phyloP scores from a whole-genome alignment of 2,888 invertebrate genomes.

The Netelia fuscicornis region DNA sequence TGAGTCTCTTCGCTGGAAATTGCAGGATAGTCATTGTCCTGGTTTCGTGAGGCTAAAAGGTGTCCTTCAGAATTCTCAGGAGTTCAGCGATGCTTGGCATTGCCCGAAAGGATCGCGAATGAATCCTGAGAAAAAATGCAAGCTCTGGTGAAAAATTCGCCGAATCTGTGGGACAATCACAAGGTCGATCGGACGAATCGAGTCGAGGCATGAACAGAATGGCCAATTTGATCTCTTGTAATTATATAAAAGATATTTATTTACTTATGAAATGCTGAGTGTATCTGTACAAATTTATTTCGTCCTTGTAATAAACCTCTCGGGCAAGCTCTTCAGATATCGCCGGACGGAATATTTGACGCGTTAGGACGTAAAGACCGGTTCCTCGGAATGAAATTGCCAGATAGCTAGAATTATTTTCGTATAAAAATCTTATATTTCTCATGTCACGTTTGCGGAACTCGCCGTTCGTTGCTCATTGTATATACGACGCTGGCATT shows the following conservation, averaged over 20 bases:
- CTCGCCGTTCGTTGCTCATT: background rate
- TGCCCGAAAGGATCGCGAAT: slow-evolving; percentile 86
- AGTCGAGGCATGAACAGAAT: background rate
- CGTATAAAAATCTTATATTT: slow-evolving; percentile 37
- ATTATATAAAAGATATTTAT: slow-evolving; percentile 77
- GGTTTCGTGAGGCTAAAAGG: slow-evolving; percentile 89
- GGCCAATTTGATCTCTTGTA: slow-evolving; percentile 66
- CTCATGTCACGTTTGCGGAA: slow-evolving; percentile 5
- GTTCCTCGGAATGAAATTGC: slow-evolving; percentile 7
- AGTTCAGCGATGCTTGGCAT: slow-evolving; percentile 88
- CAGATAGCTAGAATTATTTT: background rate
- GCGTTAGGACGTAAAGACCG: background rate
- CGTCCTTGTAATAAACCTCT: background rate
- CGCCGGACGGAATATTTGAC: background rate
- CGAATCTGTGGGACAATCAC: background rate
- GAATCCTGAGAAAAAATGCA: slow-evolving; percentile 86
- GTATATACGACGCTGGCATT: background rate
- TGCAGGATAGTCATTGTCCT: slow-evolving; percentile 92
- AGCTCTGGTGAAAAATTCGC: slow-evolving; percentile 81
- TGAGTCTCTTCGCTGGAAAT: slow-evolving; percentile 88
- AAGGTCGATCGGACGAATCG: background rate
- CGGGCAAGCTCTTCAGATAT: background rate
- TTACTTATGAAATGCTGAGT: slow-evolving; percentile 72
- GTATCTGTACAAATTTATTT: slow-evolving; percentile 7
- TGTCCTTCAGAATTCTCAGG: slow-evolving; percentile 90